Percentiles rank a stretch among this genome's conserved stretches.
Evolutionary conservation across 2,888 invertebrate species (phyloP).

Genomic region (Graphium colonna): DNA sequence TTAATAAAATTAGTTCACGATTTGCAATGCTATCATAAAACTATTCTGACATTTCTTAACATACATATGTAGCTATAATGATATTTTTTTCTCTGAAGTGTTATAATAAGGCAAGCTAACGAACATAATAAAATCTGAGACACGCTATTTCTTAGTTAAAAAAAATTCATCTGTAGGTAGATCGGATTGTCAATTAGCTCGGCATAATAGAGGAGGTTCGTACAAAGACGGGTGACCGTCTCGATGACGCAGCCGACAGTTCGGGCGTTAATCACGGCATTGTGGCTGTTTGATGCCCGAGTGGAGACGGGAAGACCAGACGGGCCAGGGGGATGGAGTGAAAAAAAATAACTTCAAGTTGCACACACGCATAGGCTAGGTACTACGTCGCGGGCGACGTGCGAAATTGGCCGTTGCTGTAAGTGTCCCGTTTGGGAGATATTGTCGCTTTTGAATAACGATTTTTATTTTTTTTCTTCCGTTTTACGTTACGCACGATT

Average conservation of each 20-base stretch:
- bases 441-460: too few species aligned
- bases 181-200: not conserved
- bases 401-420: not conserved
- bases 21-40: too few species aligned
- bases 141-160: too few species aligned
- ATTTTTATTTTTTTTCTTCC: too few species aligned
- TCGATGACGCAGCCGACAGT: slow-evolving; percentile 32
- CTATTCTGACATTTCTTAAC: too few species aligned
- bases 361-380: slow-evolving; percentile 68
- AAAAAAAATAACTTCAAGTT: slow-evolving; percentile 68
- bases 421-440: not conserved
- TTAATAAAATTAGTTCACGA: too few species aligned
- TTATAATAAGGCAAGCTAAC: too few species aligned
- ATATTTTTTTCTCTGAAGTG: too few species aligned
- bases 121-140: too few species aligned
- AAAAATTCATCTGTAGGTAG: too few species aligned
- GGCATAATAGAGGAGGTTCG: slow-evolving; percentile 17
- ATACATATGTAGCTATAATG: too few species aligned
- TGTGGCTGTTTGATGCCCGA: slow-evolving; percentile 66
- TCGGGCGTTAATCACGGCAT: slow-evolving; percentile 60
- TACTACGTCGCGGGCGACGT: slow-evolving; percentile 42
- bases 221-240: slow-evolving; percentile 25
- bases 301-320: slow-evolving; percentile 66
- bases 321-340: slow-evolving; percentile 67
- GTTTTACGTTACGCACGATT: too few species aligned